A percentile compares a stretch with the other conserved stretches of the same genome.
Conservation (phyloP, 2,113 vertebrate species). For the Prunella himalayana region DNA sequence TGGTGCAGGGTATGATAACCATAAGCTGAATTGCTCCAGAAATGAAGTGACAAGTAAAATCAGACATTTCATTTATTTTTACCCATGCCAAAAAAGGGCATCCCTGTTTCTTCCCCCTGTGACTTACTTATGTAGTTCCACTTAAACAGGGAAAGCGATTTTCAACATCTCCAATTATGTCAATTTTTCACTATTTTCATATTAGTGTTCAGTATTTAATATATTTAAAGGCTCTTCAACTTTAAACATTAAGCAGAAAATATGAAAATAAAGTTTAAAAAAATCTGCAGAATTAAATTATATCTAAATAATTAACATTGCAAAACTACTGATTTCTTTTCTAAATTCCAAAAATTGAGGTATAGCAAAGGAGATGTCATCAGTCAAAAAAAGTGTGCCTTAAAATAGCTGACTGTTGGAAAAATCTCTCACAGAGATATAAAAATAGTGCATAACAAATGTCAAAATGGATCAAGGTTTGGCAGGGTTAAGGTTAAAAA, state of each 20-base stretch:
- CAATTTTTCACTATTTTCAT: conserved; percentile 63
- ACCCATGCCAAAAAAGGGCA: conserved; percentile 63
- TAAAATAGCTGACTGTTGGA: conserved; percentile 85
- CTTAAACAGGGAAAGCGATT: conserved; percentile 67
- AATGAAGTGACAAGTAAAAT: conserved; percentile 67
- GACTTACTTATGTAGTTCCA: conserved; percentile 43
- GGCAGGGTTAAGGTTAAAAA: conserved; percentile 81
- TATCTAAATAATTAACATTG: conserved; percentile 84
- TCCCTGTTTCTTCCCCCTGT: conserved; percentile 57
- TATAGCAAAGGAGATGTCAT: conserved; percentile 87
- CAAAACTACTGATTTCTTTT: conserved; percentile 85
- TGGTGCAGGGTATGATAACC: conserved; percentile 70
- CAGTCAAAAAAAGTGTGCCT: conserved; percentile 84
- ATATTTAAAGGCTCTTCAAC: conserved; percentile 81
- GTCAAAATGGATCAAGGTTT: conserved; percentile 83
- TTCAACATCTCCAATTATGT: conserved; percentile 78
- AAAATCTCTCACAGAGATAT: conserved; percentile 82
- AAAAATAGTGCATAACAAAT: conserved; percentile 96
- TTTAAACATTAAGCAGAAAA: conserved; percentile 87
- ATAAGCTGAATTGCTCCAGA: conserved; percentile 62
- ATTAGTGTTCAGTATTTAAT: conserved; percentile 80
- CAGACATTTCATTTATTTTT: conserved; percentile 60
- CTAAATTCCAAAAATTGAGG: conserved; percentile 86
- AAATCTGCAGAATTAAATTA: conserved; percentile 88
- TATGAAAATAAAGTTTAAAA: conserved; percentile 88